A percentile compares a stretch with the other conserved stretches of the same genome.
phyloP scores from a whole-genome alignment of 2,113 vertebrate species.

The Cyanistes caeruleus region DNA sequence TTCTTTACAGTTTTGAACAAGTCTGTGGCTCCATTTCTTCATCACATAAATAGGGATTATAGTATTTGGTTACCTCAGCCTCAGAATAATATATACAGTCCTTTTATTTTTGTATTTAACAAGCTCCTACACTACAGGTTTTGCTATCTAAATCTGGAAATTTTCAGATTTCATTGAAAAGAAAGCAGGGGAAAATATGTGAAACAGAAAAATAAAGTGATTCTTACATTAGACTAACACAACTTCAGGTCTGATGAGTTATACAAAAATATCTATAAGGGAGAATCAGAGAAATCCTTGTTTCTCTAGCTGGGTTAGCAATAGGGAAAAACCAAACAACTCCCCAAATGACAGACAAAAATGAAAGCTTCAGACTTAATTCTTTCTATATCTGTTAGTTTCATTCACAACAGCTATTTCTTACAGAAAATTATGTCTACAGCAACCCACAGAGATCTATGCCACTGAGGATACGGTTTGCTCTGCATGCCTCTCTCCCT shows the following conservation, averaged over 20 bases:
- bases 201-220: neutral
- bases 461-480: accelerated
- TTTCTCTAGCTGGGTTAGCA: neutral
- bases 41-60: neutral
- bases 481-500: neutral
- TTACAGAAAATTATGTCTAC: neutral
- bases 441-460: neutral
- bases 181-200: neutral
- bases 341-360: neutral
- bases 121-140: neutral
- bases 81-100: neutral
- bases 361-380: neutral
- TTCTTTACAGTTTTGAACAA: neutral
- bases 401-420: neutral
- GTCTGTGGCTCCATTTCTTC: neutral
- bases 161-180: neutral
- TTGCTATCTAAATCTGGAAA: neutral
- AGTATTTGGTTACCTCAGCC: neutral
- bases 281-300: neutral
- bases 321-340: neutral
- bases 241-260: neutral
- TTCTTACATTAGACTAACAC: neutral
- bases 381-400: neutral
- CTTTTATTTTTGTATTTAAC: neutral
- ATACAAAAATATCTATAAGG: neutral